Evolutionary conservation across 2,113 vertebrate genomes (phyloP), one percentile per base, ranked within the genome.

Genomic region (Peromyscus leucopus): DNA sequence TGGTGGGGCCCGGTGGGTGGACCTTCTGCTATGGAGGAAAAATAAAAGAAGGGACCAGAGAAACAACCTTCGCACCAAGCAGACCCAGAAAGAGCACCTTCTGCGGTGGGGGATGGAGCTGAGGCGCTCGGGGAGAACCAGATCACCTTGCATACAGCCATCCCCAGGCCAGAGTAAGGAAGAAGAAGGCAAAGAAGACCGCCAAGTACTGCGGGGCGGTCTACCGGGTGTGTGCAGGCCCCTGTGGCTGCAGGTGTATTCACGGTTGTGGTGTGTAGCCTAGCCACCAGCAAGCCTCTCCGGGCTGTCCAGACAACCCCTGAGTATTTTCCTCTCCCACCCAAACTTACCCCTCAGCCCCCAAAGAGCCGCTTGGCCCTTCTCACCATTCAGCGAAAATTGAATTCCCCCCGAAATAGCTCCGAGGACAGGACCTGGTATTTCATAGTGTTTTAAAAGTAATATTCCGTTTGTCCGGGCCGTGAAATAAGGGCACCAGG

Each of bases 401-500:
- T 93, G 97, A 98, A 98, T 98, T 97, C 93, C 93, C 85, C 90
- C 95, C 31, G n/a, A 97, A 97, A 97, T 69, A 94, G 96, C 97
- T 95, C 71, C 2, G 57, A 98, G 94, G 97, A 97, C 97, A 72
- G 97, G 98, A 97, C 96, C 96, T 92, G 94, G 96, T 88, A 96
- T 98, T 97, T 98, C 95, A 98, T 98, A 98, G 96, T 94, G 96
- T 98, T 98, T 98, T 97, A 97, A 97, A 98, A 97, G 98, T 97
- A 97, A 98, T 98, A 98, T 96, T 95, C 95, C 95, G 33, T 97
- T 95, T 98, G 96, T 92, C 13, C 39, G 91, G 74, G 97, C 97
- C 97, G 86, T 97, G 98, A 98, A 98, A 98, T 98, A 97, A 84
- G 97, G 97, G 97, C 94, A 59, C 92, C 94, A 80, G 95, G 92